A percentile compares a stretch with the other conserved stretches of the same genome.
These are phyloP conservation scores for Sceloporus undulatus DNA, from an alignment of 2,113 vertebrate species.

Conservation along the genomic window DNA sequence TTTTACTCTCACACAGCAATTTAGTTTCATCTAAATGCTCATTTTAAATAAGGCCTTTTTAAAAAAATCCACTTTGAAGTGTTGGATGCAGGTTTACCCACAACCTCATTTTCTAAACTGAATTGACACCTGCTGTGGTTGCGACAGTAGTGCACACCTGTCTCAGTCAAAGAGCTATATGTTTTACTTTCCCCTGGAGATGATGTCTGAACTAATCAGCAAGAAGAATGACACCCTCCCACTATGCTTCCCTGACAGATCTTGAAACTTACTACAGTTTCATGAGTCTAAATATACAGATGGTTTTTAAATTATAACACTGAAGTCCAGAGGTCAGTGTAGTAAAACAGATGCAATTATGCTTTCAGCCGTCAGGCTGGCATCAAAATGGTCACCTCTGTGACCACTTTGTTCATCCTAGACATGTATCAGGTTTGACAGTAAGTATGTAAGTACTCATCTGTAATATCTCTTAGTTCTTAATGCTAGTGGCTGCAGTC, in stretches of 20 bases:
- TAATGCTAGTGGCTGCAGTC: constrained; percentile 1
- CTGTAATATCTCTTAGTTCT: background rate
- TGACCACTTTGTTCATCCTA: constrained; percentile 49
- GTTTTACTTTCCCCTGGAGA: constrained; percentile 35
- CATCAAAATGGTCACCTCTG: constrained; percentile 50
- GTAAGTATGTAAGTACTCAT: constrained; percentile 18
- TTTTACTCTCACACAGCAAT: background rate
- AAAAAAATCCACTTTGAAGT: background rate
- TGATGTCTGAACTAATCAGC: constrained; percentile 53
- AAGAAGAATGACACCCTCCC: constrained; percentile 34
- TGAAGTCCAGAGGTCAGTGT: constrained; percentile 60
- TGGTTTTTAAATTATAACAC: constrained; percentile 68
- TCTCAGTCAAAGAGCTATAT: constrained; percentile 4
- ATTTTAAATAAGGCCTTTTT: constrained; percentile 24
- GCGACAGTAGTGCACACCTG: constrained; percentile 63
- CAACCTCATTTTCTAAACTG: constrained; percentile 35
- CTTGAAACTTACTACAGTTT: constrained; percentile 8
- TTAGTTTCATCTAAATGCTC: background rate
- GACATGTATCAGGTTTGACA: constrained; percentile 31
- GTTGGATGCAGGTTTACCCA: constrained; percentile 23
- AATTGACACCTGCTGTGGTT: constrained; percentile 26
- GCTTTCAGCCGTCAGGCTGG: constrained; percentile 34
- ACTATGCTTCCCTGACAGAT: background rate
- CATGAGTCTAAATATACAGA: constrained; percentile 61
- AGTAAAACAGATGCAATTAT: constrained; percentile 70